Percentiles rank a stretch among this genome's conserved stretches.
phyloP scores from a whole-genome alignment of 2,888 invertebrate species.

The Tipula vernalis region DNA sequence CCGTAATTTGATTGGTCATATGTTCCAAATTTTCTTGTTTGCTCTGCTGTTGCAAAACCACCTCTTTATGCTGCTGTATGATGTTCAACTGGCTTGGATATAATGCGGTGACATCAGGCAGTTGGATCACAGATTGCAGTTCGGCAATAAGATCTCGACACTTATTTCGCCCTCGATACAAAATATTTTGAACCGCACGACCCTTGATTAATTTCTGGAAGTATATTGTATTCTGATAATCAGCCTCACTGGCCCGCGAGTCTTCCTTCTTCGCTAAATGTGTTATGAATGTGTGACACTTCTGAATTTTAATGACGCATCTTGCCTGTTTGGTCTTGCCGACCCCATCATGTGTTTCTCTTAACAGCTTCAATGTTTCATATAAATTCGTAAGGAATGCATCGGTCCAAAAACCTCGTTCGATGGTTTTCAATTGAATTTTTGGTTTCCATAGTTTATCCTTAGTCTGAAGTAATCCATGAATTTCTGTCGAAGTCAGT shows the following conservation, averaged over 20 bases:
- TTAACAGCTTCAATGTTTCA: slow-evolving; percentile 22
- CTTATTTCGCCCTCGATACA: slow-evolving; percentile 56
- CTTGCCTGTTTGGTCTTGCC: slow-evolving; percentile 20
- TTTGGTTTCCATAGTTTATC: slow-evolving; percentile 17
- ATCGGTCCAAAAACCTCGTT: slow-evolving; percentile 30
- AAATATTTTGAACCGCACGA: slow-evolving; percentile 57
- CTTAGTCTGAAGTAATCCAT: slow-evolving; percentile 27
- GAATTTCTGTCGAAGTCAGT: slow-evolving; percentile 23
- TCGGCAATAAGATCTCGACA: slow-evolving; percentile 59
- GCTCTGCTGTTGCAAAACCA: slow-evolving; percentile 29
- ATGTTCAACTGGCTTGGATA: slow-evolving; percentile 32
- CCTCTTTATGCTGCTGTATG: slow-evolving; percentile 23
- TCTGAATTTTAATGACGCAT: slow-evolving; percentile 21
- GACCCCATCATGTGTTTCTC: slow-evolving; percentile 21
- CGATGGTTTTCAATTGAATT: slow-evolving; percentile 25
- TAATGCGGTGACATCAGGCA: slow-evolving; percentile 15
- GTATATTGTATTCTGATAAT: slow-evolving; percentile 43
- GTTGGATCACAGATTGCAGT: slow-evolving; percentile 51
- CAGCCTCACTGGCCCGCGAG: slow-evolving; percentile 28
- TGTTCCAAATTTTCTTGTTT: slow-evolving; percentile 22
- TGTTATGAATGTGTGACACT: slow-evolving; percentile 12
- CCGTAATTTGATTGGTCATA: slow-evolving; percentile 38
- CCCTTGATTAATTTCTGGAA: slow-evolving; percentile 51
- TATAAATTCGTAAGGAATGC: slow-evolving; percentile 28
- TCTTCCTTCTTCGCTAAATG: not conserved